Conservation (phyloP, 2,797 vertebrate species). For the Esox lucius region DNA sequence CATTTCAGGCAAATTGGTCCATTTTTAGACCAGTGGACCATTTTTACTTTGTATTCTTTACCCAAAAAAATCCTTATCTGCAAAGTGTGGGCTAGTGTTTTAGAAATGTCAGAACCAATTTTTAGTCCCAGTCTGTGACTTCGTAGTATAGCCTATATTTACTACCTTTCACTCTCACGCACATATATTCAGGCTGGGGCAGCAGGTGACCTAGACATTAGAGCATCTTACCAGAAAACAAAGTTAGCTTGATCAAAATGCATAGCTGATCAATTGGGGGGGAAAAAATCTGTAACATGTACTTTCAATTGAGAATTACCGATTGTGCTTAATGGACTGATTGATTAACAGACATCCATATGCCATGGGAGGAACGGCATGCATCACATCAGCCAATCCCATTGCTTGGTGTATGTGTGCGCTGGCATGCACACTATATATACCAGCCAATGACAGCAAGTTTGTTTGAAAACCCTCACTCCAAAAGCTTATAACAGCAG, state of each 20-base stretch:
- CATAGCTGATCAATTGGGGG: not conserved
- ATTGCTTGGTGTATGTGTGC: not conserved
- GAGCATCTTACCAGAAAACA: not conserved
- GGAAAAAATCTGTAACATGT: not conserved
- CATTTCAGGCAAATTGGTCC: too few species aligned
- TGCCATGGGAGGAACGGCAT: constrained; percentile 8
- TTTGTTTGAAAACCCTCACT: constrained; percentile 25
- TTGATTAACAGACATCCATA: constrained; percentile 9
- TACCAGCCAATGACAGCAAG: not conserved
- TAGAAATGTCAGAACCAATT: too few species aligned
- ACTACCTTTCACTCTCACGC: not conserved
- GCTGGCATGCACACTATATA: not conserved
- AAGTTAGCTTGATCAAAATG: not conserved
- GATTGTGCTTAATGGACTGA: constrained; percentile 22
- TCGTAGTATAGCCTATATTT: too few species aligned
- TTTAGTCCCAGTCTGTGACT: too few species aligned
- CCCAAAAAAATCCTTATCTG: too few species aligned
- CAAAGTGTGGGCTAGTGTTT: too few species aligned
- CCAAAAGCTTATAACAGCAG: not conserved
- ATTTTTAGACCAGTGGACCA: too few species aligned
- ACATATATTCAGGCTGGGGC: not conserved
- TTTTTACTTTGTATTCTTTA: too few species aligned
- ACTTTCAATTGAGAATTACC: constrained; percentile 17
- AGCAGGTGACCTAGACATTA: not conserved
- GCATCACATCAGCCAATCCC: not conserved